Evolutionary conservation across 2,888 invertebrate genomes (phyloP).

Genomic region (Xanthia icteritia): DNA sequence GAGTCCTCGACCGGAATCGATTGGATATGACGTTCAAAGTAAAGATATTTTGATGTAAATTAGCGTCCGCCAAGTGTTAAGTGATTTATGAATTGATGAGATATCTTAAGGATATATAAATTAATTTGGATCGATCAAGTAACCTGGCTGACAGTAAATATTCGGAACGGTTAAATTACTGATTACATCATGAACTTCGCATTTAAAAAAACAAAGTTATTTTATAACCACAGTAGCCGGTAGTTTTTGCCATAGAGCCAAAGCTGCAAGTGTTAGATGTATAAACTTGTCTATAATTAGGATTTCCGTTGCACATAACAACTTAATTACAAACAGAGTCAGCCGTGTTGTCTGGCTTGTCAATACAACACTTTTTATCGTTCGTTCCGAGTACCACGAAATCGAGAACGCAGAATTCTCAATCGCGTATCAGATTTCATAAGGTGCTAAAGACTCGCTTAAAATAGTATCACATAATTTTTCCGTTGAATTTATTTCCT

Average conservation of each 20-base stretch:
- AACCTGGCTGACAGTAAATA: background rate
- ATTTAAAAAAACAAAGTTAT: no score
- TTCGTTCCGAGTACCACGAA: slow-evolving; percentile 45
- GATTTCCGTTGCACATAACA: slow-evolving; percentile 54
- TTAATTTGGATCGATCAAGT: background rate
- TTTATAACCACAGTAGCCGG: background rate
- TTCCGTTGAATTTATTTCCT: slow-evolving; percentile 69
- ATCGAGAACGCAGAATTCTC: slow-evolving; percentile 59
- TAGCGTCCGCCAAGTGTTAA: background rate
- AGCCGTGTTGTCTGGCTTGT: slow-evolving; percentile 32
- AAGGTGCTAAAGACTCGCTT: slow-evolving; percentile 75
- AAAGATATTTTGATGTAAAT: background rate
- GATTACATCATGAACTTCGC: background rate
- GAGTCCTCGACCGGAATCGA: no score
- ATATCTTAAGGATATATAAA: slow-evolving; percentile 1
- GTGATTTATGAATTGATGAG: background rate
- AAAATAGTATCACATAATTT: slow-evolving; percentile 67
- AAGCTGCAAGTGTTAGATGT: slow-evolving; percentile 45
- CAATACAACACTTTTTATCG: slow-evolving; percentile 52
- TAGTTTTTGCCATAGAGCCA: slow-evolving; percentile 32
- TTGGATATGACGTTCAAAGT: background rate
- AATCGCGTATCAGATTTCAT: slow-evolving; percentile 73
- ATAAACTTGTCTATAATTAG: slow-evolving; percentile 55
- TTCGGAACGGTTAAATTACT: background rate
- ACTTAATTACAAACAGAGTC: slow-evolving; percentile 50